phyloP scores from a whole-genome alignment of 2,888 invertebrate genomes.

The Perithous albicinctus region DNA sequence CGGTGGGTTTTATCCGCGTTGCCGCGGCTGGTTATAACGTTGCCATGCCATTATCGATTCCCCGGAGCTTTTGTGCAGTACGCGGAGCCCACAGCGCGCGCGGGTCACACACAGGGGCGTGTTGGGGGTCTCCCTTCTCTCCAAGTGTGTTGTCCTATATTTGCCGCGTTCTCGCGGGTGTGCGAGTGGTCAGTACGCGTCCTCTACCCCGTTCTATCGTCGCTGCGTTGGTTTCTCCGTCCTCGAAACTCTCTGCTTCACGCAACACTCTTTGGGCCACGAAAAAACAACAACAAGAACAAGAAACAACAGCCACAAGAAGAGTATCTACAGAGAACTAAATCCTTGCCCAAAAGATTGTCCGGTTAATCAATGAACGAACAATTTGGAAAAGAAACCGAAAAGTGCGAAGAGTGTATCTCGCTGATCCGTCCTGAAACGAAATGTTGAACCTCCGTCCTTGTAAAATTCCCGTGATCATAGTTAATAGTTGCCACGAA shows the following conservation, averaged over 20 bases:
- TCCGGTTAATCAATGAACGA: not conserved
- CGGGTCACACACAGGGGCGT: not conserved
- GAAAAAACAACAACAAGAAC: not conserved
- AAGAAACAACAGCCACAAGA: too few species aligned
- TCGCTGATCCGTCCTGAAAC: constrained; percentile 47
- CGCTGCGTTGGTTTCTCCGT: not conserved
- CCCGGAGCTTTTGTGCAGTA: constrained; percentile 29
- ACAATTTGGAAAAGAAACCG: not conserved
- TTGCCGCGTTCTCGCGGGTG: constrained; percentile 36
- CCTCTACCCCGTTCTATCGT: constrained; percentile 10
- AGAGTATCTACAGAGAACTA: too few species aligned
- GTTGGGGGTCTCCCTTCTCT: too few species aligned
- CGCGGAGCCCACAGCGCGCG: not conserved
- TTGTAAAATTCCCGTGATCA: not conserved
- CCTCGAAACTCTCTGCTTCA: not conserved
- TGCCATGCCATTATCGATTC: constrained; percentile 80
- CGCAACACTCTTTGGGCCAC: not conserved
- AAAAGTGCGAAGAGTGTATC: constrained; percentile 50
- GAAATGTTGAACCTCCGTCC: constrained; percentile 31
- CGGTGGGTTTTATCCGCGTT: constrained; percentile 9
- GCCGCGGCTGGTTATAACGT: constrained; percentile 68
- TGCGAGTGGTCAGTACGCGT: constrained; percentile 29
- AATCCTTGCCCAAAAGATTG: not conserved
- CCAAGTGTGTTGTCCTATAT: constrained; percentile 63
- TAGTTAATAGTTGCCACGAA: not conserved